Evolutionary conservation across 2,113 vertebrate species (phyloP).

Genomic region (Odocoileus hemionus): DNA sequence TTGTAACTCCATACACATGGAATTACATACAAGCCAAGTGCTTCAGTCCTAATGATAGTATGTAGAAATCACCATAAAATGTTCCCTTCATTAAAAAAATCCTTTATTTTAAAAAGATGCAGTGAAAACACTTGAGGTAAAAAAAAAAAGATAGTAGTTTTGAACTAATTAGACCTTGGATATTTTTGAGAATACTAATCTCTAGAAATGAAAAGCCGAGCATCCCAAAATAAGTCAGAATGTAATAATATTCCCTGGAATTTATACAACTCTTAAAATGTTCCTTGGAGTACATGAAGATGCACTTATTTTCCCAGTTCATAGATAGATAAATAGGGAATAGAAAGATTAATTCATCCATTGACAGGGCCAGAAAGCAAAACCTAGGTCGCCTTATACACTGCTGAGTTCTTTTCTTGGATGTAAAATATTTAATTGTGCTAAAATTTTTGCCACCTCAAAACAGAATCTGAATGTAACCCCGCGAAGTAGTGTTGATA

Average conservation of each 20-base stretch:
- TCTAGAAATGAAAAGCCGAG: constrained; percentile 37
- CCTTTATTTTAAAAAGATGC: constrained; percentile 1
- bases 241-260: neutral
- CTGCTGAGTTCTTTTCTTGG: neutral
- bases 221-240: constrained; percentile 21
- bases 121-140: constrained; percentile 22
- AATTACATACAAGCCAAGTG: neutral
- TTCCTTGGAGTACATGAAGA: neutral
- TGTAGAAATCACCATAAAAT: constrained; percentile 10
- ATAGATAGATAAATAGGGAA: neutral
- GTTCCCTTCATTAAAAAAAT: neutral
- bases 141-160: neutral
- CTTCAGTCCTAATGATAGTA: neutral
- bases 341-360: neutral
- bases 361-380: neutral
- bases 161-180: neutral
- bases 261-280: constrained; percentile 13
- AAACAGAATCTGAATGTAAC: constrained; percentile 39
- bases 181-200: neutral
- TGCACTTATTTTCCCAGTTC: neutral
- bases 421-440: constrained; percentile 6
- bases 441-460: constrained; percentile 30
- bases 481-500: constrained; percentile 60
- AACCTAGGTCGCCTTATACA: neutral
- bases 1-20: neutral